Evolutionary conservation across 2,888 invertebrate species (phyloP), one percentile per base, ranked within the genome.

Genomic region (Mesorhabditis spiculigera): DNA sequence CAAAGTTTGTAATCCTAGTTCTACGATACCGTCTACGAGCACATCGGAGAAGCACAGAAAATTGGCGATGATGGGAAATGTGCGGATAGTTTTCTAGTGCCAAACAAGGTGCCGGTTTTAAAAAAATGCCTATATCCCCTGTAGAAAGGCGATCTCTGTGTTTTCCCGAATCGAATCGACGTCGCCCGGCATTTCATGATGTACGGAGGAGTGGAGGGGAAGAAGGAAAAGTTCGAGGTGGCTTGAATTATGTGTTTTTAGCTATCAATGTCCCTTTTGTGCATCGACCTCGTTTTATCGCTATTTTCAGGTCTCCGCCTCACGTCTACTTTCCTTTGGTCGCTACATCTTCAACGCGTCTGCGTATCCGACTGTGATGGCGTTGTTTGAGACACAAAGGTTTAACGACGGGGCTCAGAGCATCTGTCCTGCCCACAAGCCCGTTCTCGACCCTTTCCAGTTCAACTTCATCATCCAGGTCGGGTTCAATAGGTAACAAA

Each of bases 391-490:
- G 6, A 16, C 16, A n/a, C 13, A 63, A 28, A 16, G 6, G 41
- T 63, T 63, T 16, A 6, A 16, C 6, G 16, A 63, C 16, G 70
- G 43, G n/a, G 70, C 70, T 4, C 45, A 70, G 45, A 42, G 50
- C 6, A 67, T 68, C 43, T 70, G 70, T 43, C 70, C 70, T 13
- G 50, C 5, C 5, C 13, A 68, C 28, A 67, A 66, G 44, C 70
- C 68, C 43, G 43, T 70, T 10, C 64, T 70, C n/a, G 70, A 70
- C 43, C 50, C 50, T 13, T 71, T 70, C 63, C 71, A 71, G 42
- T 71, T 65, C 45, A 63, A 71, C 64, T 71, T 71, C 41, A 71
- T 71, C 63, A 71, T 71, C 58, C 71, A 71, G 70, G 71, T 71
- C 41, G 43, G 10, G 43, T 28, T 28, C 28, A 28, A 28, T 28